Evolutionary conservation across 2,797 vertebrate genomes (phyloP).

Genomic region (Phrynocephalus forsythii): DNA sequence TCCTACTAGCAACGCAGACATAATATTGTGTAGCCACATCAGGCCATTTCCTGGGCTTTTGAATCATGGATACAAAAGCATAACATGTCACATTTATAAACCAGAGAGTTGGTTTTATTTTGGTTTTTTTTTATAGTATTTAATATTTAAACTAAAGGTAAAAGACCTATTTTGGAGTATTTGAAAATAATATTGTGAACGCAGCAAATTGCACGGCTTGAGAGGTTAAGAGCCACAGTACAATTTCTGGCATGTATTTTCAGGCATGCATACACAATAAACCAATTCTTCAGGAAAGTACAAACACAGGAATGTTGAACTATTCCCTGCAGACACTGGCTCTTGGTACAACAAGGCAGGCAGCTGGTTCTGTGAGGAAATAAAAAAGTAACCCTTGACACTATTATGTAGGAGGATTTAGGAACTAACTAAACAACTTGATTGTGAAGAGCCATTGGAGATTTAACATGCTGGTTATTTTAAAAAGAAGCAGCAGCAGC

Average conservation of each 20-base stretch:
- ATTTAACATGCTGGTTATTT: neutral
- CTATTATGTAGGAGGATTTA: constrained; percentile 12
- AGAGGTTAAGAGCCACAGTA: neutral
- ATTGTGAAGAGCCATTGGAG: neutral
- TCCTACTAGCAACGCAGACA: too few species aligned
- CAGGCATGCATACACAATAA: neutral
- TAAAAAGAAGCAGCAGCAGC: neutral
- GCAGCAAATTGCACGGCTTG: neutral
- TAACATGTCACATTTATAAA: too few species aligned
- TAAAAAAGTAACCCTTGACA: neutral
- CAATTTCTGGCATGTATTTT: neutral
- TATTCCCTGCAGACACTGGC: neutral
- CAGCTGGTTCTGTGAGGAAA: constrained; percentile 9
- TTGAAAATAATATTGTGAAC: neutral
- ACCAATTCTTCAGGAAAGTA: neutral
- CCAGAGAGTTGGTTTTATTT: too few species aligned
- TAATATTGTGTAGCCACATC: too few species aligned
- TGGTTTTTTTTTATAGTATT: too few species aligned
- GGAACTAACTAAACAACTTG: neutral
- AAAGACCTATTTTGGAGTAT: neutral
- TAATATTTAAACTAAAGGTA: neutral
- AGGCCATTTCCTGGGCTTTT: too few species aligned
- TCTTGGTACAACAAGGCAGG: neutral
- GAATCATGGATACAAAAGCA: too few species aligned
- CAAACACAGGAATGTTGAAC: neutral